Conservation (phyloP, 2,888 invertebrate species). For the Philereme transversata region DNA sequence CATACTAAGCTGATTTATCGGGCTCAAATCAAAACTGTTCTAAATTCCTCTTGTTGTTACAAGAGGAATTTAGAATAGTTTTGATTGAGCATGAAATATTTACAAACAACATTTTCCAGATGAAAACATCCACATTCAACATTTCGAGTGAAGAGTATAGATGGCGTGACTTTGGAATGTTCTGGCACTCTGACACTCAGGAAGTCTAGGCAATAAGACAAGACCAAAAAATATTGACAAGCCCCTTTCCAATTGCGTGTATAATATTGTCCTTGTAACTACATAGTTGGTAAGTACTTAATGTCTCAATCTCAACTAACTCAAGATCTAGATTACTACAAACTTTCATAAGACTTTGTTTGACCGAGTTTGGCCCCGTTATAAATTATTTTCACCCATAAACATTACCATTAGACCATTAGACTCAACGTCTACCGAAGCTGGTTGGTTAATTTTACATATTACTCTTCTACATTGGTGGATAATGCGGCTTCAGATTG, state of each 20-base stretch:
- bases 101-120: constrained; percentile 41
- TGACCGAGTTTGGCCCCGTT: constrained; percentile 12
- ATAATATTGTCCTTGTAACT: neutral
- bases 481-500: no score
- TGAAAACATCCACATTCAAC: constrained; percentile 33
- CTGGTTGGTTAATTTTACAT: no score
- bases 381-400: constrained; percentile 12
- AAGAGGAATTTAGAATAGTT: no score
- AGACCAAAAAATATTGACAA: constrained; percentile 3
- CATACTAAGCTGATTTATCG: constrained; percentile 40
- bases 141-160: neutral
- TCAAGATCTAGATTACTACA: constrained; percentile 16
- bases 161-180: constrained; percentile 16
- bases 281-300: constrained; percentile 5
- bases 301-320: constrained; percentile 7
- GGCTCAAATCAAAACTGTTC: constrained; percentile 36
- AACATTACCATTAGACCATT: neutral
- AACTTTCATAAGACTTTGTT: constrained; percentile 16
- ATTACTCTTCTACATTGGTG: no score
- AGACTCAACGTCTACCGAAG: no score
- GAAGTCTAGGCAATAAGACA: constrained; percentile 11
- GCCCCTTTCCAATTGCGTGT: constrained; percentile 1
- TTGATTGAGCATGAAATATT: constrained; percentile 27
- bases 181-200: constrained; percentile 15
- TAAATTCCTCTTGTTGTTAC: constrained; percentile 18